These are phyloP conservation scores for Cuculus canorus DNA, from an alignment of 2,797 vertebrate species.

Conservation along the genomic window DNA sequence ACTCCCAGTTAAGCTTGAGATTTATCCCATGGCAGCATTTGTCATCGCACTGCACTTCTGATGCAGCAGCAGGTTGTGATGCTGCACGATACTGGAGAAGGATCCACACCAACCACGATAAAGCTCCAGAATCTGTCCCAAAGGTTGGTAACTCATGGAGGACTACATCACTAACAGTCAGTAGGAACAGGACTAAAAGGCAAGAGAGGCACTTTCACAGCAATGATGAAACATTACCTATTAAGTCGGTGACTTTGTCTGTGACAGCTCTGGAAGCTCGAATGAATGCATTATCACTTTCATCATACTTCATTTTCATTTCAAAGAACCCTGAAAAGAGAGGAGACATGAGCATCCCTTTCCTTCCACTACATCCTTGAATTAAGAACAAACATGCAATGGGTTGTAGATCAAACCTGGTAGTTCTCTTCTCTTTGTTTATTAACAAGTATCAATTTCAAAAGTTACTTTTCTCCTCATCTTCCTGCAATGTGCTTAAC, in stretches of 20 bases:
- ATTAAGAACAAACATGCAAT: background rate
- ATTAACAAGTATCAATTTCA: background rate
- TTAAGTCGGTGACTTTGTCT: conserved; percentile 89
- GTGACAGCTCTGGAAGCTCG: conserved; percentile 90
- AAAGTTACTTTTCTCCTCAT: background rate
- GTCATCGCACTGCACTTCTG: background rate
- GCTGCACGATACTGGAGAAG: background rate
- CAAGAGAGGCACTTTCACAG: background rate
- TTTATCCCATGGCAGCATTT: background rate
- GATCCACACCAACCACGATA: background rate
- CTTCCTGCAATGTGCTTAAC: background rate
- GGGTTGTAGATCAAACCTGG: background rate
- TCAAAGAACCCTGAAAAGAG: conserved; percentile 90
- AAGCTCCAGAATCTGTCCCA: background rate
- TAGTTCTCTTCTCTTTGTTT: background rate
- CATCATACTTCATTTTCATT: conserved; percentile 99
- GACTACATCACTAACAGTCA: background rate
- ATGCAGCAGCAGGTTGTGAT: background rate
- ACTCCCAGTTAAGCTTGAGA: background rate
- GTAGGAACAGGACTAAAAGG: background rate
- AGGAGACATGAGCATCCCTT: background rate
- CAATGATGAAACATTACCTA: conserved; percentile 78
- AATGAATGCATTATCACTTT: conserved; percentile 91
- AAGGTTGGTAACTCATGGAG: background rate
- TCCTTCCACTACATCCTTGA: background rate